Base-by-base conservation (phyloP, 1,140 invertebrate species). In the Streblospio benedicti region DNA sequence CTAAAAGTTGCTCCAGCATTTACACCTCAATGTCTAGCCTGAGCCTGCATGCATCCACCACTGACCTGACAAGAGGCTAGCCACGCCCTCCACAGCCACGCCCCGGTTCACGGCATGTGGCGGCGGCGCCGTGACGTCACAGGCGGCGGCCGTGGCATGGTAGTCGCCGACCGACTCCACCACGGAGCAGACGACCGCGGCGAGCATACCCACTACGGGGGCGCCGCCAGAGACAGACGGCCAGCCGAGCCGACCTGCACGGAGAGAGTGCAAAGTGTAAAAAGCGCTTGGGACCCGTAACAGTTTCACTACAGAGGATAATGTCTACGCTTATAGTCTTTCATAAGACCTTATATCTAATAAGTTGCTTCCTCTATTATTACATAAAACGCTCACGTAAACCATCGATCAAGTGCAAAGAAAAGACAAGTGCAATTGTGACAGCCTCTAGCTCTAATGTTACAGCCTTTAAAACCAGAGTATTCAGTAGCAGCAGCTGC, bases 71-170 rank as follows among this genome's bases (percentile, higher is more conserved):
- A 92, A 70, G 1, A 91, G 75, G 0, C 87, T 89, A 3, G 89
- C 88, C 9, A 93, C 66, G 0, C 90, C 90, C 77, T 93, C 90
- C 0, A 87, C 84, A 4, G 84, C 86, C 32, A 93, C 88, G 0
- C 89, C 91, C 12, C 90, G 82, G 63, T 78, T 80, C 20, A 80
- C 69, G 9, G 78, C 78, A 62, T 78, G 76, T 20, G 65, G 61
- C 2, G 78, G 76, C 1, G 77, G 75, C 9, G 67, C 61, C 9
- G 69, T 64, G 28, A 73, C 69, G 23, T 69, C 61, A 41, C 71
- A 74, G 6, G 74, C 66, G 47, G 70, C 62, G 0, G 76, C 73
- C n/a, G 73, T 67, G 5, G 77, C 76, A 56, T 76, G 75, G 60
- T 80, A 80, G 63, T 80, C 78, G 1, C 78, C 78, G 9, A 80